Evolutionary conservation across 2,113 vertebrate genomes (phyloP), one percentile per base, ranked within the genome.

Genomic region (Erythrocercus mccallii): DNA sequence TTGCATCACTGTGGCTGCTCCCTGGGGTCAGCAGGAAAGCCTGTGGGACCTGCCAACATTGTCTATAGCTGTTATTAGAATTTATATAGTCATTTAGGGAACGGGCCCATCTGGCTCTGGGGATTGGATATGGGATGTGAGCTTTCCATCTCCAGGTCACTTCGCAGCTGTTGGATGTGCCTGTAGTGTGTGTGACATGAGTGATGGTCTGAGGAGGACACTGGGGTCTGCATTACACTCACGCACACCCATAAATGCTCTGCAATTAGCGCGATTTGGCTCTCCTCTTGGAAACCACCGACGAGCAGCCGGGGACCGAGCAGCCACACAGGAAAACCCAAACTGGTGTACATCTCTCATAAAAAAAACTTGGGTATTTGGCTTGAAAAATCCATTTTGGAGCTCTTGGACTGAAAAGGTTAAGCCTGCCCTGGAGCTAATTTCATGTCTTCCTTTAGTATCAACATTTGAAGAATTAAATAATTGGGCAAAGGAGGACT

Each of bases 21-120:
- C 64, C 95, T 17, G 51, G 65, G 78, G 54, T 31, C 83, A 91
- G 68, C 50, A 81, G 88, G 44, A 85, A 80, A 95, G 76, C 70
- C 92, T 68, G 69, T 40, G 72, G n/a, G 88, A 89, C 71, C 65
- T 51, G 54, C 62, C 1, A 1, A 28, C 11, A 5, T n/a, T 2
- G 2, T 93, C 86, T 69, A 66, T 82, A 84, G 69, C 65, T 89
- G 65, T 95, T 94, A 96, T 88, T 93, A 92, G 94, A 65, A 97
- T 97, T 92, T 94, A 95, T 94, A 90, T 31, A 62, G 86, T 90
- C 68, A 95, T 96, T 93, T 88, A 89, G 62, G 90, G 56, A 60
- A 77, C 1, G 5, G 68, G 42, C 78, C 62, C 84, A 94, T 81
- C 91, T 94, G 81, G 81, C 88, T 96, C 88, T 10, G 16, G 83